Evolutionary conservation across 2,113 vertebrate genomes (phyloP).

Genomic region (Tenebrosternarchus preto): DNA sequence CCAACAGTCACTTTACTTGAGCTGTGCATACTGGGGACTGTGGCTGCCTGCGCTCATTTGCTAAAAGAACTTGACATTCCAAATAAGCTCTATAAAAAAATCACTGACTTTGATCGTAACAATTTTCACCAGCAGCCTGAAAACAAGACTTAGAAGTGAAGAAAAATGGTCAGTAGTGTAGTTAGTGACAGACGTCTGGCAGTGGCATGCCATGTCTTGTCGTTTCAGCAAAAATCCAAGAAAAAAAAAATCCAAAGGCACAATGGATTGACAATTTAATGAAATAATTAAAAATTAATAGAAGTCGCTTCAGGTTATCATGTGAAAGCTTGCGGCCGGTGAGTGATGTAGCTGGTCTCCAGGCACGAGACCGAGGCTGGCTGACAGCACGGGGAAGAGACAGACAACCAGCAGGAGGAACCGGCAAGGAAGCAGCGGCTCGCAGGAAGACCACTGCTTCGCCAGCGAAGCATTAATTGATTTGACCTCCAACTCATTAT

Average conservation of each 20-base stretch:
- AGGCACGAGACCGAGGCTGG: conserved; percentile 42
- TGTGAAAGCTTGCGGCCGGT: conserved; percentile 42
- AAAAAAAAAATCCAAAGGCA: conserved; percentile 36
- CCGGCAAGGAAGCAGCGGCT: conserved; percentile 42
- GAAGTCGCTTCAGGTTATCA: conserved; percentile 59
- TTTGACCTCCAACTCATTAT: conserved; percentile 57
- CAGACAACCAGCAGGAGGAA: conserved; percentile 56
- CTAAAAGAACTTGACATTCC: background rate
- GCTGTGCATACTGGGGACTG: background rate
- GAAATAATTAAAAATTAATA: conserved; percentile 61
- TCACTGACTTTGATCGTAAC: conserved; percentile 19
- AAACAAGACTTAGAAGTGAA: conserved; percentile 7
- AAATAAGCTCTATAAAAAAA: conserved; percentile 21
- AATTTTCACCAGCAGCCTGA: background rate
- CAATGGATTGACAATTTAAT: conserved; percentile 56
- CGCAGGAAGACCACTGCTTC: conserved; percentile 44
- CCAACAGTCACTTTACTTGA: conserved; percentile 24
- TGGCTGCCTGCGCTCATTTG: background rate
- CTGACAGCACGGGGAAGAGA: conserved; percentile 49
- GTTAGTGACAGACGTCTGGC: conserved; percentile 20
- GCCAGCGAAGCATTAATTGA: conserved; percentile 52
- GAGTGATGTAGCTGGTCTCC: conserved; percentile 40
- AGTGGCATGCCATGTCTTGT: conserved; percentile 20
- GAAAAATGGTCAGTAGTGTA: background rate
- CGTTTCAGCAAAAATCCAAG: conserved; percentile 41